Evolutionary conservation across 2,113 vertebrate genomes (phyloP), one percentile per base, ranked within the genome.

Genomic region (Oreochromis niloticus): DNA sequence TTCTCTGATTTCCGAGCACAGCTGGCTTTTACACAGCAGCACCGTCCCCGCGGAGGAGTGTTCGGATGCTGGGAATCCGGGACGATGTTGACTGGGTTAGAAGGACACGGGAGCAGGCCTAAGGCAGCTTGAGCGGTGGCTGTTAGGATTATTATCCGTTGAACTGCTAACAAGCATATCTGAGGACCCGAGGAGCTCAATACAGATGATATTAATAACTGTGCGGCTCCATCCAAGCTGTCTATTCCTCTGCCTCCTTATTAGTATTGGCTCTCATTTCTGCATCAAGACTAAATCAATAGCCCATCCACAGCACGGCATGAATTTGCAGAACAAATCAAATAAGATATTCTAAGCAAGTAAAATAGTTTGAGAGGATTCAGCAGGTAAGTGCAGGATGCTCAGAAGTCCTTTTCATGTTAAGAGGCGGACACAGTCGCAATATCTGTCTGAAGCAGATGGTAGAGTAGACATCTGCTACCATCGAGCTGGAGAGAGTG

Each of bases 171-270:
- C 80, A 87, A 91, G 90, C 84, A 39, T 13, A 50, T 88, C 81
- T 41, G 66, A 86, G 56, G 80, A 89, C n/a, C 19, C 3, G 22
- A 16, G 59, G 36, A 81, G 83, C 87, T 93, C 87, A 43, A 59
- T 48, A 52, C 68, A 19, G 78, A 85, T 54, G 85, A 87, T 93
- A 91, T 93, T 90, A 91, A 93, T 90, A 92, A 87, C 81, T 80
- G 87, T 17, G 13, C 43, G 16, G 86, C 85, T 82, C 86, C 82
- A 55, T 71, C 82, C 27, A 16, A 52, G 71, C 68, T 78, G 80
- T 85, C 89, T 89, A 7, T 87, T 87, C 84, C 80, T 79, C 39
- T 81, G 71, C 32, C 84, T 71, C 41, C 81, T 39, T 81, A 88
- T 91, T 90, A 89, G 84, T 57, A 85, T 88, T 66, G 78, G 59